Conservation (phyloP, 2,888 invertebrate species). For the Pristionchus japonicus region DNA sequence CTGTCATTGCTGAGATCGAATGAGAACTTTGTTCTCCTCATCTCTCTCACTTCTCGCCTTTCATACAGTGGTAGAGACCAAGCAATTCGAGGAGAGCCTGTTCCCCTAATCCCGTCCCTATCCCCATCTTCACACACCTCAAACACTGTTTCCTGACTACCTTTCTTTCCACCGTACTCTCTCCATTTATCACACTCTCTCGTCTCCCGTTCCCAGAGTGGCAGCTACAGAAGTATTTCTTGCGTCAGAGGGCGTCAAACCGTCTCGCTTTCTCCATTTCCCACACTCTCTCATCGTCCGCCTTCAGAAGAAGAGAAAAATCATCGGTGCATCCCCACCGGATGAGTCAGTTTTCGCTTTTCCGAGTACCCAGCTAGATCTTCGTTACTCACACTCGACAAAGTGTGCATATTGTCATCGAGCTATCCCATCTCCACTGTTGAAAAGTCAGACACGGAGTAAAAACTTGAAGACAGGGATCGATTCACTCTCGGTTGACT, state of each 20-base stretch:
- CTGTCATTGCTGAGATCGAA: too few species aligned
- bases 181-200: not conserved
- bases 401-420: not conserved
- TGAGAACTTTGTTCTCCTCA: not conserved
- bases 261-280: not conserved
- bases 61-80: not conserved
- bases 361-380: not conserved
- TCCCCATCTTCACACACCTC: constrained; percentile 28
- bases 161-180: not conserved
- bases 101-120: not conserved
- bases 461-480: not conserved
- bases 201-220: not conserved
- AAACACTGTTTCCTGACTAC: not conserved
- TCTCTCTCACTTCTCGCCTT: not conserved
- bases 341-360: not conserved
- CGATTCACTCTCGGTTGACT: not conserved
- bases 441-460: not conserved
- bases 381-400: not conserved
- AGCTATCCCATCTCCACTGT: not conserved
- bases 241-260: not conserved
- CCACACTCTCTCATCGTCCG: not conserved
- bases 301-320: not conserved
- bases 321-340: not conserved
- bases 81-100: not conserved
- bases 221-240: not conserved